Base-by-base conservation (phyloP, 2,113 vertebrate species). In the Cephalopholis sonnerati region DNA sequence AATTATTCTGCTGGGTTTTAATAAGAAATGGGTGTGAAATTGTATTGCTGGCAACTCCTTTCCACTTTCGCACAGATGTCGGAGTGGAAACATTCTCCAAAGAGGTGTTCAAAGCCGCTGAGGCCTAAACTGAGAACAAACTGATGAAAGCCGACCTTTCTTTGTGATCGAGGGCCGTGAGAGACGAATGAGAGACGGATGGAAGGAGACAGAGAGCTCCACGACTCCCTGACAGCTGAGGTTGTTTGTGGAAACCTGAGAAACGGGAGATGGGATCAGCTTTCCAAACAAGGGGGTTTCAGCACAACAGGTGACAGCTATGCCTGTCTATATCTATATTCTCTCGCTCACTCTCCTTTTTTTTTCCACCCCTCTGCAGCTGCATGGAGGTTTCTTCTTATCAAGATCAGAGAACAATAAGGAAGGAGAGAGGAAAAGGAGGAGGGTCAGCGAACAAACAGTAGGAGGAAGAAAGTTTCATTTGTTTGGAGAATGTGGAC, bases 201-300 rank as follows among this genome's bases (percentile, higher is more conserved):
- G 66, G 80, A 88, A 64, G 72, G 68, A 84, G 84, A 80, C 82
- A n/a, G 63, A 59, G 72, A 3, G 77, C 82, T 84, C 59, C 16
- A 46, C 4, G 29, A 50, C 62, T 67, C 51, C 36, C 61, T 7
- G 64, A 91, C 93, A 94, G 91, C 88, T 93, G 92, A 92, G 67
- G 79, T 46, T 82, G 91, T 87, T 89, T 86, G 88, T 63, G 70
- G 91, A 91, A 92, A 91, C 76, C 65, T 16, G 85, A 92, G 89
- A 74, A 85, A 81, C 0, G 7, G 27, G 53, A 85, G 89, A 84
- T 12, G 53, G 66, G 74, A 75, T 90, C 81, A 48, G 76, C 76
- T 89, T 85, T 75, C 89, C 70, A 77, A 91, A 91, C 86, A 69
- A 77, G 77, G 82, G 61, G 76, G 59, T 77, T 83, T 77, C 25